Evolutionary conservation across 1,140 invertebrate genomes (phyloP), one percentile per base, ranked within the genome.

Genomic region (Nautilus pompilius): DNA sequence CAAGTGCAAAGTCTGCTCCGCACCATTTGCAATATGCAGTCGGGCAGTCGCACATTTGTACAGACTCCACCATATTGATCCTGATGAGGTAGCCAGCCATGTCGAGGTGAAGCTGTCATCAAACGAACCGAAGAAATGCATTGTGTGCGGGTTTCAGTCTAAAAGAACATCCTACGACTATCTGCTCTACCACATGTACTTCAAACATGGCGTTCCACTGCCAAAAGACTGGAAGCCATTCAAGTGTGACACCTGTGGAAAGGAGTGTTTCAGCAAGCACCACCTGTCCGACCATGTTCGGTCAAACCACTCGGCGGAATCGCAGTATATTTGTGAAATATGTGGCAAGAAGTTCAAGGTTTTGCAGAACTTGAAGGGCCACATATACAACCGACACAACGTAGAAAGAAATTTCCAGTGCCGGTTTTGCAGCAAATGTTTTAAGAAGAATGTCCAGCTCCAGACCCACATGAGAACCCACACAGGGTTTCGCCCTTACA

Each of bases 381-480:
- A 76, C 60, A 69, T 74, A 0, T 72, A 73, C 46, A 72, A 76
- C 54, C 65, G 68, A 41, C 74, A 76, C 54, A 73, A 55, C 29
- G 63, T 57, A n/a, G 64, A 69, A 20, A 61, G 68, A 8, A 71
- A 72, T 51, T 69, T 98, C 88, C 96, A 96, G 84, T 99, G 96
- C 86, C 91, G 90, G 20, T 93, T 97, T 81, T 99, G 96, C 86
- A 90, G 91, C 65, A 98, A 98, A 86, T 91, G 95, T 48, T 99
- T 99, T 84, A 96, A 96, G 75, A 99, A 99, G 86, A 95, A 92
- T 73, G 96, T 94, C 71, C 99, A 99, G 87, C 88, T 99, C 74
- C 94, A 93, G 33, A 96, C 99, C 82, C 97, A 99, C 84, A 95
- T 93, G 65, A 88, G 97, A 73, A 99, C 99, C 78, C 97, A 99